Evolutionary conservation across 92 coral and sea anemone genomes (phyloP).

Genomic region (Porites rus): DNA sequence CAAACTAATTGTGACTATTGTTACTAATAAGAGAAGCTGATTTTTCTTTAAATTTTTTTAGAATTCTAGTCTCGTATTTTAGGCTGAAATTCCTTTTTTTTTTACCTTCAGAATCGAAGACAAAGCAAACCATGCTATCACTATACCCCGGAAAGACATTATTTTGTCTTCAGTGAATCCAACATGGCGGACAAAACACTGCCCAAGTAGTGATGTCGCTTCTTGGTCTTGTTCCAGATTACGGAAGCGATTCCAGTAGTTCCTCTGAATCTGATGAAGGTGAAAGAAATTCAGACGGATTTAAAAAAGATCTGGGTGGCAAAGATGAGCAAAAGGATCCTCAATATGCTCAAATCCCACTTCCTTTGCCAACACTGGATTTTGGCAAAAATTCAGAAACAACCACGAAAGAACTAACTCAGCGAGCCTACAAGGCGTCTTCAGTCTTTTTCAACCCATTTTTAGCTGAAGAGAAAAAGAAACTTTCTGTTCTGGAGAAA

Average conservation of each 20-base stretch:
- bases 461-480: slow-evolving; percentile 89
- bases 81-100: neutral
- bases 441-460: slow-evolving; percentile 96
- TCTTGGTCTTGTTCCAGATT: slow-evolving; percentile 75
- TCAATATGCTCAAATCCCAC: slow-evolving; percentile 28
- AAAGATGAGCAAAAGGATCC: neutral
- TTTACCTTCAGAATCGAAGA: neutral
- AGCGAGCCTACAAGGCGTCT: slow-evolving; percentile 68
- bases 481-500: slow-evolving; percentile 84
- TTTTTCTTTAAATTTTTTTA: neutral
- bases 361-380: slow-evolving; percentile 62
- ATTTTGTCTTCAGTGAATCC: slow-evolving; percentile 7
- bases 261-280: slow-evolving; percentile 76
- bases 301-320: neutral
- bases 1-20: too few species aligned
- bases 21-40: neutral
- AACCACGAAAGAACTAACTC: slow-evolving; percentile 56
- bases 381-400: slow-evolving; percentile 43
- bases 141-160: slow-evolving; percentile 6
- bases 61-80: too few species aligned
- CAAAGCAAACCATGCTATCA: neutral
- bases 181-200: slow-evolving; percentile 45
- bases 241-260: slow-evolving; percentile 69
- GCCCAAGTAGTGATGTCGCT: slow-evolving; percentile 57
- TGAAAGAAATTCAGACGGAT: slow-evolving; percentile 2